Evolutionary conservation across 2,888 invertebrate genomes (phyloP), one percentile per base, ranked within the genome.

Genomic region (Blastobasis adustella): DNA sequence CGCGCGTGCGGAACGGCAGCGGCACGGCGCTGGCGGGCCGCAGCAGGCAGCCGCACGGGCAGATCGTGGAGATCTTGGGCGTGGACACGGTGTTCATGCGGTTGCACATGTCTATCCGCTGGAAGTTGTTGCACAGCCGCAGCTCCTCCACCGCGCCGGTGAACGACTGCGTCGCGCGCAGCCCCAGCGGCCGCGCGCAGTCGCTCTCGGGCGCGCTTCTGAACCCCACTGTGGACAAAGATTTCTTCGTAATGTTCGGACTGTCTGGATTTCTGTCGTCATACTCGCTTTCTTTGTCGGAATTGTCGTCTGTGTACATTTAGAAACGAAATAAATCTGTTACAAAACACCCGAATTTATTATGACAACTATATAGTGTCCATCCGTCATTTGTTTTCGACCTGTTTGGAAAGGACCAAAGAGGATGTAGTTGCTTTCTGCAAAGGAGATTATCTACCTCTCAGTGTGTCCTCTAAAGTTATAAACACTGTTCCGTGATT

Each of bases 111-210:
- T 82, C 80, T 51, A 86, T 73, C 51, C 79, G 72, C 54, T 85
- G 82, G 43, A 82, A 79, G 56, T 84, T 85, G 8, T 73, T 72
- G 57, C 78, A 76, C 51, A 85, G 58, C 52, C 76, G 62, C 10
- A 87, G 66, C 58, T 88, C 87, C 51, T 87, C 87, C 6, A 83
- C 76, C 0, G 82, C 77, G 1, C 82, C 87, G 0, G 86, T 84
- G 50, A 86, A 83, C 7, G 88, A 88, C 59, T 87, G 87, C 9
- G 88, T 86, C 37, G 86, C 82, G 6, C 88, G 74, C 37, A 86
- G 63, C n/a, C 78, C 73, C 50, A 83, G 62, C 1, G 87, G 86
- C 47, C 81, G 67, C 6, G 73, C 79, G 57, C 69, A 77, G 59
- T 75, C 77, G 56, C 79, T 81, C 37, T 85, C 86, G 1, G 67